A percentile compares a stretch with the other conserved stretches of the same genome.
These are phyloP conservation scores for Brachyhypopomus occidentalis DNA, from an alignment of 2,113 vertebrate species.

Conservation along the genomic window DNA sequence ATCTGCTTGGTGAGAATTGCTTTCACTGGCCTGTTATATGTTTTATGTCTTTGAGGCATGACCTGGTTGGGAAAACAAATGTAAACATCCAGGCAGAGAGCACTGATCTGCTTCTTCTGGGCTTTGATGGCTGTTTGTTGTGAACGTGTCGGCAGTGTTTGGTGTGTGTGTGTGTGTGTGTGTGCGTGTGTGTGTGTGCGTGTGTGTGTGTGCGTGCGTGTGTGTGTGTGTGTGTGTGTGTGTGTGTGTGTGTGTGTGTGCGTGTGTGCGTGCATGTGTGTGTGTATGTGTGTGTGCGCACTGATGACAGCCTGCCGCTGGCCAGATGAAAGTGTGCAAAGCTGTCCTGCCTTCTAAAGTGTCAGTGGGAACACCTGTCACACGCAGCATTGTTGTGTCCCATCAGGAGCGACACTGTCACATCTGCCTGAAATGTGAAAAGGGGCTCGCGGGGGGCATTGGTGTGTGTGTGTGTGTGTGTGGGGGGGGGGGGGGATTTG, in stretches of 20 bases:
- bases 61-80: not conserved
- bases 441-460: constrained; percentile 48
- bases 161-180: too few species aligned
- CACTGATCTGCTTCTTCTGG: not conserved
- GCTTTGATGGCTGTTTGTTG: constrained; percentile 13
- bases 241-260: constrained; percentile 33
- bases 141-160: not conserved
- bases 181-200: constrained; percentile 10
- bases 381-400: constrained; percentile 61
- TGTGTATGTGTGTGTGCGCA: constrained; percentile 23
- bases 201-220: too few species aligned
- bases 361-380: constrained; percentile 67
- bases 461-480: too few species aligned
- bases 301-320: constrained; percentile 49
- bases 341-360: constrained; percentile 68
- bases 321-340: constrained; percentile 62
- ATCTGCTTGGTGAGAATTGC: too few species aligned
- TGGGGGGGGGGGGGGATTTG: constrained; percentile 27
- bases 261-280: constrained; percentile 26
- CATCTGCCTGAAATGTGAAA: constrained; percentile 70
- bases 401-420: constrained; percentile 64
- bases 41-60: not conserved
- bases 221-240: constrained; percentile 11
- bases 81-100: not conserved
- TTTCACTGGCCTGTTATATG: too few species aligned